Evolutionary conservation across 2,797 vertebrate species (phyloP), one percentile per base, ranked within the genome.

Genomic region (Sorex maritimensis): DNA sequence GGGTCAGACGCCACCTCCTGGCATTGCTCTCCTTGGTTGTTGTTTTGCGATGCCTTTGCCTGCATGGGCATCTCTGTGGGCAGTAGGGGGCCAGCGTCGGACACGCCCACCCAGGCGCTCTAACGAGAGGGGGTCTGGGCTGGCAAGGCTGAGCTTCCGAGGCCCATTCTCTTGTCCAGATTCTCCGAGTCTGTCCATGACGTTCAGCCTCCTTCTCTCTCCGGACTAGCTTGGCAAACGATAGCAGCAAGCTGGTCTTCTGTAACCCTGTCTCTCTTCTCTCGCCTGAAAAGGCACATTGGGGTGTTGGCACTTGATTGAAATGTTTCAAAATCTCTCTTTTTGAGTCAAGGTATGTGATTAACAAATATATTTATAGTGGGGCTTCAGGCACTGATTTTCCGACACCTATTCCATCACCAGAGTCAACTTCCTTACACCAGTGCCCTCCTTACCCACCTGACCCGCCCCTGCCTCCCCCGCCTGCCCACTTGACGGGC

Each of bases 151-250:
- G 3, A 55, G 58, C 67, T 73, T 65, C 23, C 24, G n/a, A 86
- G 34, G 52, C 23, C 41, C 21, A 49, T 63, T 82, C 34, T 11
- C 13, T 30, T 69, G 78, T 75, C 10, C 38, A 77, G 65, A 68
- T 72, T 83, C 79, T 92, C 83, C 67, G 34, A 72, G 11, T 86
- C n/a, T 61, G 26, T 86, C 26, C 69, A 26, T 72, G 55, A 77
- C 52, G 58, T 26, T 49, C 38, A n/a, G 4, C 38, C 23, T 63
- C 34, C 34, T 71, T 67, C 28, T 65, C 7, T 6, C 6, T 71
- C n/a, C 24, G 21, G 79, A 28, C 34, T 95, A 19, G 74, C 77
- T 84, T 67, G 24, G 24, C 74, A 88, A 79, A 38, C 77, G 8
- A 65, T 89, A 15, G 69, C 68, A 74, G 1, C 44, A 30, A 14